Conservation (phyloP, 2,888 invertebrate genomes). For the Aplocera efformata region DNA sequence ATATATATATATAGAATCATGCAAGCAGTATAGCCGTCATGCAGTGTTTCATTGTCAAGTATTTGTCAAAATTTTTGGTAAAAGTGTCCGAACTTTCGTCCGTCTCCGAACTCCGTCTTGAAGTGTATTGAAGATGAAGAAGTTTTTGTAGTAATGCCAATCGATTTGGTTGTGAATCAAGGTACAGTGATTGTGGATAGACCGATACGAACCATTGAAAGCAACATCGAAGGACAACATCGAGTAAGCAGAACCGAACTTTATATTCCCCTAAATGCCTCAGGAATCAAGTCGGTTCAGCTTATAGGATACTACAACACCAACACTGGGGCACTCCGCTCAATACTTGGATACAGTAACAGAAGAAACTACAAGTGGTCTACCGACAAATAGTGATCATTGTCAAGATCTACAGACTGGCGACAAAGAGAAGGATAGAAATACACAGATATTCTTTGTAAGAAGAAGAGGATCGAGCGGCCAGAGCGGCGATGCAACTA, state of each 20-base stretch:
- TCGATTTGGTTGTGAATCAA: conserved; percentile 58
- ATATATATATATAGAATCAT: conserved; percentile 62
- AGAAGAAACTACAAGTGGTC: conserved; percentile 77
- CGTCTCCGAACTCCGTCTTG: conserved; percentile 53
- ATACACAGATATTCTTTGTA: conserved; percentile 63
- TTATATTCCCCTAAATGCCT: conserved; percentile 21
- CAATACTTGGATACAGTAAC: conserved; percentile 62
- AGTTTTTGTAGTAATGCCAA: conserved; percentile 48
- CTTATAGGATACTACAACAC: conserved; percentile 64
- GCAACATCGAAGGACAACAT: conserved; percentile 79
- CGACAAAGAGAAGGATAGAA: conserved; percentile 68
- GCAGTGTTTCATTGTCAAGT: conserved; percentile 66
- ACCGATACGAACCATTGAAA: conserved; percentile 76
- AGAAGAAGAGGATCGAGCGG: conserved; percentile 68
- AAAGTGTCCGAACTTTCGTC: conserved; percentile 49
- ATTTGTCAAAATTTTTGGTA: conserved; percentile 35
- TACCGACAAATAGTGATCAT: conserved; percentile 68
- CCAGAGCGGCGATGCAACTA: conserved; percentile 75
- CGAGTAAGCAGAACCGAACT: conserved; percentile 66
- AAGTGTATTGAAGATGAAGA: conserved; percentile 54
- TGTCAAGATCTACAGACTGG: conserved; percentile 65
- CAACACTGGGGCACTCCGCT: conserved; percentile 71
- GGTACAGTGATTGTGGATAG: conserved; percentile 65
- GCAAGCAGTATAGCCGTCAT: conserved; percentile 70
- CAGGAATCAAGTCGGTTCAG: conserved; percentile 48